Conservation (phyloP, 2,888 invertebrate species). For the Mythimna loreyi region DNA sequence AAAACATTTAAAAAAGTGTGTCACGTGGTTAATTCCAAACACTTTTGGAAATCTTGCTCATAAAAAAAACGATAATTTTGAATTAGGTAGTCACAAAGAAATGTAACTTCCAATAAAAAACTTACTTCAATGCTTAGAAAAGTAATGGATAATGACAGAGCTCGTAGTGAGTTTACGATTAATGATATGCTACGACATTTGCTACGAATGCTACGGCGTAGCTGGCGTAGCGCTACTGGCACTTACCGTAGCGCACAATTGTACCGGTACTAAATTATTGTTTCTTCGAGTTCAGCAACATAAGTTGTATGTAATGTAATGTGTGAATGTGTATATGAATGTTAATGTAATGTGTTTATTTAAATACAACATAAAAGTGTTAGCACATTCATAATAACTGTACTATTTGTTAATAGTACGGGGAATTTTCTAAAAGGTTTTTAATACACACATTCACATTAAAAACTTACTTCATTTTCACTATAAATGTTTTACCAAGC, state of each 20-base stretch:
- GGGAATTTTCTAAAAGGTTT: background rate
- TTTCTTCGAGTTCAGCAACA: background rate
- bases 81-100: background rate
- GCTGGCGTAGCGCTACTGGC: background rate
- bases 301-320: background rate
- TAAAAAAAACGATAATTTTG: no score
- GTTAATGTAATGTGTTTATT: background rate
- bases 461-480: constrained; percentile 1
- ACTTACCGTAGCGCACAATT: constrained; percentile 18
- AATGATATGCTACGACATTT: constrained; percentile 19
- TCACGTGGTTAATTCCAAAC: no score
- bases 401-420: background rate
- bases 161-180: background rate
- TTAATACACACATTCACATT: background rate
- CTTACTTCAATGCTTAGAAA: background rate
- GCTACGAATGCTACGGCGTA: constrained; percentile 34
- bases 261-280: constrained; percentile 3
- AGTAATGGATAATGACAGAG: background rate
- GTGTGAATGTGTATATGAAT: no score
- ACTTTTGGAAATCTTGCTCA: no score
- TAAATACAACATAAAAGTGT: background rate
- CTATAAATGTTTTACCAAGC: background rate
- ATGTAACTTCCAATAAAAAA: background rate
- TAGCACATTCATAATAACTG: background rate
- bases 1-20: background rate